A percentile compares a stretch with the other conserved stretches of the same genome.
Conservation (phyloP, 92 coral and sea anemone genomes). For the Virgularia gustaviana region DNA sequence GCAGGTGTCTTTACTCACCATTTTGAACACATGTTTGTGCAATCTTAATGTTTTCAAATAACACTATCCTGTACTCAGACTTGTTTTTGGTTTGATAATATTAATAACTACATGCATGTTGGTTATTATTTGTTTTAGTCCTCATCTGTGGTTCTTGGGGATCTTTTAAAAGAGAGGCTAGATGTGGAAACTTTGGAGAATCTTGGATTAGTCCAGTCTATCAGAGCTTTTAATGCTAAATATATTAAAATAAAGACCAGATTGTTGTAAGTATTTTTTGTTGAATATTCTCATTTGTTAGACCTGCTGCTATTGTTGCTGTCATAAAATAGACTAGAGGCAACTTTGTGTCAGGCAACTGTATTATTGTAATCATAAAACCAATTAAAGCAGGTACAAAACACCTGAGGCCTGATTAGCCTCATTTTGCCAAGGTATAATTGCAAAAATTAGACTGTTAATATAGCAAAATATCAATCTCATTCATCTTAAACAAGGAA, state of each 20-base stretch:
- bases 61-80: no score
- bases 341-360: not conserved
- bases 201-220: slow-evolving; percentile 79
- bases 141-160: slow-evolving; percentile 67
- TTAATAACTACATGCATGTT: not conserved
- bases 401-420: not conserved
- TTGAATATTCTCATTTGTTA: not conserved
- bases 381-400: not conserved
- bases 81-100: not conserved
- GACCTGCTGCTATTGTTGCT: no score
- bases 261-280: slow-evolving; percentile 67
- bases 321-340: no score
- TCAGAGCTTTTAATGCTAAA: slow-evolving; percentile 81
- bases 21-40: no score
- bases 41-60: not conserved
- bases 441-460: no score
- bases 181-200: slow-evolving; percentile 92
- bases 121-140: not conserved
- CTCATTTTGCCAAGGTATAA: no score
- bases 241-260: slow-evolving; percentile 93
- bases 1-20: no score
- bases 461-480: no score
- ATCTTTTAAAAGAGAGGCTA: slow-evolving; percentile 88
- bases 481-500: no score
- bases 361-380: not conserved